Evolutionary conservation across 53 echinoderm and acorn worm species (phyloP), one percentile per base, ranked within the genome.

Genomic region (Apostichopus leukothele): DNA sequence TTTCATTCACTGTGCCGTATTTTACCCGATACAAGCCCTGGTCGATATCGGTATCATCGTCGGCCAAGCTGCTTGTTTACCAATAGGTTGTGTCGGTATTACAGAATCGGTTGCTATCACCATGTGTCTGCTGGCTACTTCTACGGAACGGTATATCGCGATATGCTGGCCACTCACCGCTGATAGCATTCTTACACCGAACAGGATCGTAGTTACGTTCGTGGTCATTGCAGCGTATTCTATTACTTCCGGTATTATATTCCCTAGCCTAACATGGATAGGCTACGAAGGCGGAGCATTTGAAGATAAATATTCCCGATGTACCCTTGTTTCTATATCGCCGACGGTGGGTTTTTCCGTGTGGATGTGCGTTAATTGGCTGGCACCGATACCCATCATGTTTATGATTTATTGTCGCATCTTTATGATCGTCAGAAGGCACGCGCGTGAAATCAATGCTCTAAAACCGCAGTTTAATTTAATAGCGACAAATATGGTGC

Each of bases 91-190:
- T 53, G 16, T 87, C 74, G 75, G 74, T 51, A 12, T 75, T 18
- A 75, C 75, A 7, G 88, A 54, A 60, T 87, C 88, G 51, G 75
- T 87, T n/a, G 74, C 75, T 50, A 75, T 87, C 4, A 75, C 88
- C 5, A 6, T 87, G 88, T 75, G 74, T 22, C 88, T 87, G 19
- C 55, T 87, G 12, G 74, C 75, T 7, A 87, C 88, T 8, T 75
- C 88, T 10, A 23, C 27, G n/a, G 88, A 87, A 52, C 74, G 88
- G 9, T 87, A 52, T 51, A 74, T 87, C 74, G 75, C 88, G 54
- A 87, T 87, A 74, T 87, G 88, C 75, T 75, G 74, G 88, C 88
- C 88, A 16, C 75, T 87, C 10, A 22, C 74, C 7, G 88, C 88
- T 1, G 75, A 87, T 52, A 75, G 6, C 5, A 87, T 87, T 55